These are phyloP conservation scores for Julus scanicus DNA, from an alignment of 2,888 invertebrate species.

Conservation along the genomic window DNA sequence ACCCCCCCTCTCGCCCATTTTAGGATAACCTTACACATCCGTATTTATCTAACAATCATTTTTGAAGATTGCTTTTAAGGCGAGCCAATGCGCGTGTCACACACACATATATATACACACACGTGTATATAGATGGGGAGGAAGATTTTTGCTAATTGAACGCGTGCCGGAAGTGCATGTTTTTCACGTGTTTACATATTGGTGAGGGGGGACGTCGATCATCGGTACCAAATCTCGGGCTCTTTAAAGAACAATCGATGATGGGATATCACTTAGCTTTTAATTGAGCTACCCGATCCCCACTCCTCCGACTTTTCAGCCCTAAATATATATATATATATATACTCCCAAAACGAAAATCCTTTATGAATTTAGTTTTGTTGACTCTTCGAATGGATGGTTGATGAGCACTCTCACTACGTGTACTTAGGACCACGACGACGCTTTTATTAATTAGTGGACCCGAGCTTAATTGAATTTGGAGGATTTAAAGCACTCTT, in stretches of 20 bases:
- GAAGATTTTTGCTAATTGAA: background rate
- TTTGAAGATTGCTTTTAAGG: conserved; percentile 43
- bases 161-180: conserved; percentile 36
- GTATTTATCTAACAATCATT: conserved; percentile 48
- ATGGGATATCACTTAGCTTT: conserved; percentile 2
- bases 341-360: background rate
- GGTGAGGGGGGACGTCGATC: background rate
- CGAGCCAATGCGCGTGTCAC: background rate
- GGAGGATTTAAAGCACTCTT: background rate
- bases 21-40: conserved; percentile 46
- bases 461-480: background rate
- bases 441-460: background rate
- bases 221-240: background rate
- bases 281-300: background rate
- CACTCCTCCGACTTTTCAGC: background rate
- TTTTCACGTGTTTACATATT: conserved; percentile 40
- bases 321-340: too few species aligned
- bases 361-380: background rate
- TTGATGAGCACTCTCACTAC: too few species aligned
- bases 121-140: background rate
- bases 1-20: background rate
- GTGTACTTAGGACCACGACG: background rate
- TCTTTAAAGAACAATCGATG: conserved; percentile 10
- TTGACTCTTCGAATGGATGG: background rate
- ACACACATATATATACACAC: background rate